Base-by-base conservation (phyloP, 2,113 vertebrate genomes). In the Rhodinocichla rosea region DNA sequence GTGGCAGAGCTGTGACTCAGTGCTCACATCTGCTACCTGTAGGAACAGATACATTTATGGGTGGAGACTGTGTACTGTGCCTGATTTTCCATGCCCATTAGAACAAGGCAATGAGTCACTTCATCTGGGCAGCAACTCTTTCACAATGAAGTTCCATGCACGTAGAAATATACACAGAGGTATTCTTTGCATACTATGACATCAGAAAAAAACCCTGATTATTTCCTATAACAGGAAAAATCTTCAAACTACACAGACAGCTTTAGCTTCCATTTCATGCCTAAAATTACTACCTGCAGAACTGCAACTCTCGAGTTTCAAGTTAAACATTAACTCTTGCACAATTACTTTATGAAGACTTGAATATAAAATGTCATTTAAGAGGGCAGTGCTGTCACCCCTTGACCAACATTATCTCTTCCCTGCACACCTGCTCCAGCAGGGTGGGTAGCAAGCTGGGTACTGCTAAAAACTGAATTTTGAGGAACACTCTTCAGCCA, bases 31-130 rank as follows among this genome's bases (percentile, higher is more conserved):
- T 21, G 45, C 50, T 90, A 94, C 92, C 95, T 95, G 96, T 70
- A 97, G 94, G 86, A 94, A 96, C 96, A 96, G 86, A 95, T 93
- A 83, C 79, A 70, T 62, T 77, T 10, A 77, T 44, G 89, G 96
- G 96, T 97, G 95, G 94, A 70, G 94, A 80, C 27, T 67, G 7
- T 2, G 44, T 24, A 44, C 78, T 73, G 59, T 6, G 68, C 47
- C 88, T 88, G 74, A 80, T 91, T 97, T 97, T 95, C 95, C 90
- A 12, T 90, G 71, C 14, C 83, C 63, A 65, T 80, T 90, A 35
- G 59, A 93, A 93, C 37, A 94, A 86, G 22, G 21, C 33, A 93
- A 70, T 97, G 96, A 97, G 79, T 97, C 95, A 96, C 44, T 64
- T n/a, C 37, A 83, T 44, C 75, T 69, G 37, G 20, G 69, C 82